Percentiles rank a stretch among this genome's conserved stretches.
These are phyloP conservation scores for Puffinus mauretanicus DNA, from an alignment of 2,113 vertebrate genomes.

Conservation along the genomic window DNA sequence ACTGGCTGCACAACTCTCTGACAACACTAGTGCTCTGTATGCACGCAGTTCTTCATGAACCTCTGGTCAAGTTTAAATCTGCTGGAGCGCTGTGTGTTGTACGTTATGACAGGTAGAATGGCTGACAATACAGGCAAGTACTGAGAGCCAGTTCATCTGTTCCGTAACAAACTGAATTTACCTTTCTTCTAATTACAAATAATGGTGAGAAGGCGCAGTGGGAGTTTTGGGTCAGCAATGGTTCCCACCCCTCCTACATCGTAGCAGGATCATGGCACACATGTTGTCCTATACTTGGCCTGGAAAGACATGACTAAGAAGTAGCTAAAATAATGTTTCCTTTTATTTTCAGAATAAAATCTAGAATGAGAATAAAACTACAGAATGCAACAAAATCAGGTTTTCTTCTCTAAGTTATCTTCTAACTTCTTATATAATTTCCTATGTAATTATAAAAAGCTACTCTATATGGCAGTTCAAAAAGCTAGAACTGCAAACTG, in stretches of 20 bases:
- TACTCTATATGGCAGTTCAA: not conserved
- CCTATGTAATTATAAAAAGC: not conserved
- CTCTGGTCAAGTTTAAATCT: not conserved
- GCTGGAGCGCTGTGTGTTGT: accelerated
- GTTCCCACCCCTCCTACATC: not conserved
- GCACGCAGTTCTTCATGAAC: not conserved
- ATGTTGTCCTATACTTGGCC: not conserved
- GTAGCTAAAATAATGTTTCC: not conserved
- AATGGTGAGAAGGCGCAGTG: not conserved
- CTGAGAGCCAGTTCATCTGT: not conserved
- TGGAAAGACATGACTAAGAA: not conserved
- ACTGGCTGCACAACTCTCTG: not conserved
- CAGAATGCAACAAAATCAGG: not conserved
- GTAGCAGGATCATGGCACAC: not conserved
- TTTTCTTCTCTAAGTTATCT: not conserved
- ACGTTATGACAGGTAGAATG: not conserved
- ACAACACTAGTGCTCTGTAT: not conserved
- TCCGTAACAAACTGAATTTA: not conserved
- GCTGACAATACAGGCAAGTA: not conserved
- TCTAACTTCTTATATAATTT: not conserved
- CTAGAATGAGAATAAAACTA: not conserved
- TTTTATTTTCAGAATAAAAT: not conserved
- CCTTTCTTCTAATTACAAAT: not conserved
- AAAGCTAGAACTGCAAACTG: not conserved
- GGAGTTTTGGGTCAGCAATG: not conserved